A percentile compares a stretch with the other conserved stretches of the same genome.
These are phyloP conservation scores for Hipposideros armiger DNA, from an alignment of 2,113 vertebrate species.

Conservation along the genomic window DNA sequence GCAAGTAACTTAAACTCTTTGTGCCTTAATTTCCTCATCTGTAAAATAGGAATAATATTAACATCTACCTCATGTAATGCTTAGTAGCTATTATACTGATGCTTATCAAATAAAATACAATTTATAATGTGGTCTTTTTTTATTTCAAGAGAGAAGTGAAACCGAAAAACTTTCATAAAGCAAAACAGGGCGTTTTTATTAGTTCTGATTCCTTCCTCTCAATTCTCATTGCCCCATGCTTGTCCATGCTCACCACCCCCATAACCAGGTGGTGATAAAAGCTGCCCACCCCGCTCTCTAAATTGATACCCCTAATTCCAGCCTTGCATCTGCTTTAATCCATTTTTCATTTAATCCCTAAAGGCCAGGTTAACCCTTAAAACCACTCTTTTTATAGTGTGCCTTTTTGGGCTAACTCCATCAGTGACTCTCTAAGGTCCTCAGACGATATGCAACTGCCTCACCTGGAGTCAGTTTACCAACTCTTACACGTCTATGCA, in stretches of 20 bases:
- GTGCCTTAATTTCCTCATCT: background rate
- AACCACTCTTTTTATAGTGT: background rate
- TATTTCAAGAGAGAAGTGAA: constrained; percentile 15
- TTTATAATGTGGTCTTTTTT: background rate
- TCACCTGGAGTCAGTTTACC: fast-evolving
- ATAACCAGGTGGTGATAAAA: background rate
- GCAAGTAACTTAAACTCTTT: background rate
- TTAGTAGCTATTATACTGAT: background rate
- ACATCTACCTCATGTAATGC: background rate
- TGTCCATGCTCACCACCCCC: background rate
- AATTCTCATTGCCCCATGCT: background rate
- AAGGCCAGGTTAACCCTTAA: background rate
- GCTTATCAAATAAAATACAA: constrained; percentile 23
- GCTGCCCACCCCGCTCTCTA: background rate
- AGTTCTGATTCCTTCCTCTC: background rate
- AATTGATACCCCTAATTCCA: background rate
- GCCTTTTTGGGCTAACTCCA: background rate
- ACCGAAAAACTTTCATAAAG: background rate
- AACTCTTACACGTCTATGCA: background rate
- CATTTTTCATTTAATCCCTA: background rate
- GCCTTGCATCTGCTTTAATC: background rate
- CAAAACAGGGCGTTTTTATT: background rate
- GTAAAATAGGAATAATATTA: background rate
- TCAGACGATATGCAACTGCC: background rate
- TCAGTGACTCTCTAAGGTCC: fast-evolving